phyloP scores from a whole-genome alignment of 2,113 vertebrate species.

The Cettia cetti region DNA sequence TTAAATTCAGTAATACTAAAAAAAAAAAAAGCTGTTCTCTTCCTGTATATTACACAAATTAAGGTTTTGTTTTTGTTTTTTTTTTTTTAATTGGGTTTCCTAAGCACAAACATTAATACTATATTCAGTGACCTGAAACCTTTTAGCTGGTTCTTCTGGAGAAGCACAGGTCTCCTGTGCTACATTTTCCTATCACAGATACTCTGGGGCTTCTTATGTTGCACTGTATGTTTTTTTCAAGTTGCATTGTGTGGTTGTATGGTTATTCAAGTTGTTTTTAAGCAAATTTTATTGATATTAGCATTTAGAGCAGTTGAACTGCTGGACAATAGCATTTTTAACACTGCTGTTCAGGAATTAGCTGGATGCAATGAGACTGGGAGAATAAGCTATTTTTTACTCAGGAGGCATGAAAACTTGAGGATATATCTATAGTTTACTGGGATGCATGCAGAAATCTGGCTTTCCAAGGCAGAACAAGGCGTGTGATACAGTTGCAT shows the following conservation, averaged over 20 bases:
- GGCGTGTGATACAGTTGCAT: neutral
- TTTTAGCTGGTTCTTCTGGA: neutral
- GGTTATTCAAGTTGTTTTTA: neutral
- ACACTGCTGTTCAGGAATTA: neutral
- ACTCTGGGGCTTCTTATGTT: neutral
- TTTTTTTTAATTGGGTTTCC: neutral
- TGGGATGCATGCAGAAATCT: neutral
- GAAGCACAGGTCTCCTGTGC: neutral
- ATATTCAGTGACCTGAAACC: neutral
- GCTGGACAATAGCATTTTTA: neutral
- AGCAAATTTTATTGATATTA: neutral
- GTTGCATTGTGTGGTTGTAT: neutral
- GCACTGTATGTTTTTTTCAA: neutral
- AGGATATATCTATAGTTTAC: neutral
- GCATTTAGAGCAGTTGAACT: neutral
- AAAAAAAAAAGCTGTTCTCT: neutral
- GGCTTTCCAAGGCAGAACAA: neutral
- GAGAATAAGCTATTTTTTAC: neutral
- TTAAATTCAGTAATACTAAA: neutral
- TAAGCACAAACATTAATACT: neutral
- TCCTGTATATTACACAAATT: neutral
- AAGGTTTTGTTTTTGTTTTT: neutral
- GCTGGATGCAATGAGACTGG: neutral
- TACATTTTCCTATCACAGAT: neutral
- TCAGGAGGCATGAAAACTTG: neutral